phyloP scores from a whole-genome alignment of 2,113 vertebrate species.

The Cinclus cinclus region DNA sequence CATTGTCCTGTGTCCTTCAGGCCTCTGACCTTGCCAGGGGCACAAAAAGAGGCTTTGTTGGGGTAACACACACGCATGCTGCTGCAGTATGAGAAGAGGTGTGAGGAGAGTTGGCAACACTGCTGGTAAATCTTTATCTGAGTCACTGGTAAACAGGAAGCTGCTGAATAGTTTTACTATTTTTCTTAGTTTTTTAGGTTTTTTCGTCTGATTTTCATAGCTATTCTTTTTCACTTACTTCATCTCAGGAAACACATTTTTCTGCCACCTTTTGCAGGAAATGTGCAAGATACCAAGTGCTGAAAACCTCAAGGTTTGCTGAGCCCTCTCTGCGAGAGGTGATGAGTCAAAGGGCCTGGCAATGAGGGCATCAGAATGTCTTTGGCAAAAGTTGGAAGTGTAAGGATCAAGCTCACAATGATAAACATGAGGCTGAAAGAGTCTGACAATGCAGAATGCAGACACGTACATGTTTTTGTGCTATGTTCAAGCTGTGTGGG shows the following conservation, averaged over 20 bases:
- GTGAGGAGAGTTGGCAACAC: neutral
- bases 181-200: neutral
- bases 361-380: neutral
- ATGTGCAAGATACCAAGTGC: constrained; percentile 24
- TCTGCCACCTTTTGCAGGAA: constrained; percentile 52
- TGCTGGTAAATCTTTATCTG: neutral
- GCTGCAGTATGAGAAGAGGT: neutral
- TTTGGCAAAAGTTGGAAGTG: neutral
- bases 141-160: constrained; percentile 36
- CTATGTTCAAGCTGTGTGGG: neutral
- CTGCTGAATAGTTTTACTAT: neutral
- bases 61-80: neutral
- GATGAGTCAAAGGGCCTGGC: neutral
- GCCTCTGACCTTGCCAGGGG: neutral
- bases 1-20: neutral
- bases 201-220: constrained; percentile 3
- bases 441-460: neutral
- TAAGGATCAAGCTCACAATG: neutral
- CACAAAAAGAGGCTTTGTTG: accelerated
- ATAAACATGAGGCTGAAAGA: neutral
- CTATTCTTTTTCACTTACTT: neutral
- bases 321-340: accelerated
- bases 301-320: neutral
- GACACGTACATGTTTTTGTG: neutral
- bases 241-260: constrained; percentile 57